A percentile compares a stretch with the other conserved stretches of the same genome.
These are phyloP conservation scores for Eueremaeus valkanovi DNA, from an alignment of 2,888 invertebrate genomes.

Conservation along the genomic window DNA sequence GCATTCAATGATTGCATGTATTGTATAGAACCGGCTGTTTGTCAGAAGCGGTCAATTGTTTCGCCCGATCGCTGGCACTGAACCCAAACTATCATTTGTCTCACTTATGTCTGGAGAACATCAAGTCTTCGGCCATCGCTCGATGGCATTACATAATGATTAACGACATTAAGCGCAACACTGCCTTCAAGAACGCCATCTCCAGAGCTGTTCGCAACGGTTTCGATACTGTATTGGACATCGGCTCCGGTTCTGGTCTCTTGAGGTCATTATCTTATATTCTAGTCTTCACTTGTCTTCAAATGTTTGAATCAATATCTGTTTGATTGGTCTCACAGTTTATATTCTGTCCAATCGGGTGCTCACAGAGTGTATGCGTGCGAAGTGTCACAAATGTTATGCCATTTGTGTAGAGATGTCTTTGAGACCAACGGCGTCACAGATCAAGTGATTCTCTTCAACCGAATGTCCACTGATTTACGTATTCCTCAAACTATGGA, in stretches of 20 bases:
- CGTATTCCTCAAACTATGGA: slow-evolving; percentile 54
- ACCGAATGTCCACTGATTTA: slow-evolving; percentile 62
- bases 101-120: slow-evolving; percentile 65
- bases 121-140: slow-evolving; percentile 65
- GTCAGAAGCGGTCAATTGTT: slow-evolving; percentile 60
- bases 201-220: slow-evolving; percentile 56
- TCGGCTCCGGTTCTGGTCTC: slow-evolving; percentile 70
- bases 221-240: slow-evolving; percentile 63
- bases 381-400: slow-evolving; percentile 65
- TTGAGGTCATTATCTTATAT: slow-evolving; percentile 55
- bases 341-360: slow-evolving; percentile 62
- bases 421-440: slow-evolving; percentile 56
- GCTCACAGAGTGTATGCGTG: slow-evolving; percentile 63
- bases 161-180: slow-evolving; percentile 68
- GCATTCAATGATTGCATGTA: too few relatives aligned
- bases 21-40: slow-evolving; percentile 57
- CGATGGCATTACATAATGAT: slow-evolving; percentile 80
- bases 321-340: slow-evolving; percentile 51
- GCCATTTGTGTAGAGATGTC: slow-evolving; percentile 60
- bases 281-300: slow-evolving; percentile 43
- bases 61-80: slow-evolving; percentile 57
- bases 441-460: slow-evolving; percentile 57
- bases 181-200: slow-evolving; percentile 64
- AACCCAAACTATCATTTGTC: slow-evolving; percentile 59
- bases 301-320: not conserved